These are phyloP conservation scores for Threskiornis aethiopicus DNA, from an alignment of 2,797 vertebrate species.

Conservation along the genomic window DNA sequence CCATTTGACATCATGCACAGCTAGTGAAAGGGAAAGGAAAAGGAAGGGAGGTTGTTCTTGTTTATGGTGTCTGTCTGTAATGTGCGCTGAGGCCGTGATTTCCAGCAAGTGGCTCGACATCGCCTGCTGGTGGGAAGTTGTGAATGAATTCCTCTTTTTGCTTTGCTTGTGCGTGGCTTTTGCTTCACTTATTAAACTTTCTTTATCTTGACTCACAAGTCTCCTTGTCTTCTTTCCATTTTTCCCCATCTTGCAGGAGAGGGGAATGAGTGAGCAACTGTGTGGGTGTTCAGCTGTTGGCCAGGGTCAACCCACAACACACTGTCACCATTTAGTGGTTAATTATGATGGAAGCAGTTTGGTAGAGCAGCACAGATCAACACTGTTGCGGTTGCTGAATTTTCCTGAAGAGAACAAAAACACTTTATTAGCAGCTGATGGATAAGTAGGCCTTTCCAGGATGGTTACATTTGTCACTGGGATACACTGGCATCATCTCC, in stretches of 20 bases:
- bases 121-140: accelerated
- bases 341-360: not conserved
- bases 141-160: not conserved
- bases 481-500: not conserved
- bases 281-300: not conserved
- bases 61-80: not conserved
- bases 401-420: not conserved
- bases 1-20: not conserved
- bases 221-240: not conserved
- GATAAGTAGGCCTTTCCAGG: not conserved
- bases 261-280: not conserved
- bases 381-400: not conserved
- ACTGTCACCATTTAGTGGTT: not conserved
- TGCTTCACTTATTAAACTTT: not conserved
- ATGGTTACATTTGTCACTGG: not conserved
- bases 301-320: not conserved
- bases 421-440: not conserved
- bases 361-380: not conserved
- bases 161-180: accelerated
- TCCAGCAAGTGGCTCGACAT: not conserved
- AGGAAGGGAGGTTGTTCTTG: accelerated
- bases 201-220: not conserved
- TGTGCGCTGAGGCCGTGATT: not conserved
- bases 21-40: not conserved
- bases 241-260: not conserved